phyloP scores from a whole-genome alignment of 2,888 invertebrate species.

The Cheilosia variabilis region DNA sequence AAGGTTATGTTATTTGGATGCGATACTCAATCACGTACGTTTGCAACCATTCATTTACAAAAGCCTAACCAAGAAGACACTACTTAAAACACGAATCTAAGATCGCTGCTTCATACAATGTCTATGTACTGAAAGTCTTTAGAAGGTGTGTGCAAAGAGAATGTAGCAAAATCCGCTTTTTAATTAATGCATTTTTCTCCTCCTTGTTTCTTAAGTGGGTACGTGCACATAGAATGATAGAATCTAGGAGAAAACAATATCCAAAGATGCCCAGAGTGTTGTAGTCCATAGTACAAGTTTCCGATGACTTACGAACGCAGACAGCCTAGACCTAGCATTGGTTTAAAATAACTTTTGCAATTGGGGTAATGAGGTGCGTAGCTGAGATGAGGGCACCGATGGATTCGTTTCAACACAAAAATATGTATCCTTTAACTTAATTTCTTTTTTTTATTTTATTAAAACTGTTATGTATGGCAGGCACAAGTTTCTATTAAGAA shows the following conservation, averaged over 20 bases:
- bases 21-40: not conserved
- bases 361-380: not conserved
- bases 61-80: not conserved
- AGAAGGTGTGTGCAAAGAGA: slow-evolving; percentile 19
- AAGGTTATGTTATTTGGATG: not conserved
- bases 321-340: not conserved
- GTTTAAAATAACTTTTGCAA: not conserved
- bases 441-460: too few relatives aligned
- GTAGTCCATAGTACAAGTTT: slow-evolving; percentile 7
- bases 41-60: not conserved
- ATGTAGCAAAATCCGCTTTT: slow-evolving; percentile 26
- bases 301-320: not conserved
- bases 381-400: not conserved
- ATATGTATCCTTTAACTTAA: too few relatives aligned
- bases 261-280: slow-evolving; percentile 8
- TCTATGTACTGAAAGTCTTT: not conserved
- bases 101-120: not conserved
- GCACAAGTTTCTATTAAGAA: not conserved
- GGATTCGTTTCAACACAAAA: too few relatives aligned
- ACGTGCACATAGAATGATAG: not conserved
- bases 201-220: not conserved
- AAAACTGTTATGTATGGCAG: too few relatives aligned
- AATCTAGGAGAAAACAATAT: slow-evolving; percentile 19
- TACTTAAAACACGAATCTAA: not conserved
- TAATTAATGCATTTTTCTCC: slow-evolving; percentile 47